A percentile compares a stretch with the other conserved stretches of the same genome.
phyloP scores from a whole-genome alignment of 2,113 vertebrate species.

The Isichthys henryi region DNA sequence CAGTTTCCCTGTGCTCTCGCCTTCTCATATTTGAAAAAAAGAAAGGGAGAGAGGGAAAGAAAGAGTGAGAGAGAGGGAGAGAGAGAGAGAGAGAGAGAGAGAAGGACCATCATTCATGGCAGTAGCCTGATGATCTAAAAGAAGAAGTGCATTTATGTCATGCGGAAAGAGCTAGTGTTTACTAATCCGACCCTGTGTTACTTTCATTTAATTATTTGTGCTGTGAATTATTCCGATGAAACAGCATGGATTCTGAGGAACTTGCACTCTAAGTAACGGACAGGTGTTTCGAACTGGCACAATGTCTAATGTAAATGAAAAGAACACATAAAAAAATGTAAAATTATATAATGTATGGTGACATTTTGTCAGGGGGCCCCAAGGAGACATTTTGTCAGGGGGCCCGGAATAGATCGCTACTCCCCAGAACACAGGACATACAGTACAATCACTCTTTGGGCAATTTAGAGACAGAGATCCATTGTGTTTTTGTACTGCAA shows the following conservation, averaged over 20 bases:
- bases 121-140: background rate
- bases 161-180: background rate
- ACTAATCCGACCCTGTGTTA: background rate
- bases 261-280: background rate
- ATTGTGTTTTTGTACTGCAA: background rate
- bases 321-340: background rate
- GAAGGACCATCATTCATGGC: slow-evolving; percentile 24
- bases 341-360: background rate
- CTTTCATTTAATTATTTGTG: background rate
- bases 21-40: background rate
- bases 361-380: too few species aligned
- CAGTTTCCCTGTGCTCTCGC: slow-evolving; percentile 47
- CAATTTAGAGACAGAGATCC: background rate
- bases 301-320: background rate
- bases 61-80: background rate
- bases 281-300: background rate
- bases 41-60: background rate
- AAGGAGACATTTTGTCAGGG: too few species aligned
- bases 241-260: background rate
- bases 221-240: background rate
- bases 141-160: background rate
- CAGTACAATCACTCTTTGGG: background rate
- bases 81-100: background rate
- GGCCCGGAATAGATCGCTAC: background rate
- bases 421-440: background rate